Evolutionary conservation across 2,113 vertebrate species (phyloP).

Genomic region (Pseudorectes ferrugineus): DNA sequence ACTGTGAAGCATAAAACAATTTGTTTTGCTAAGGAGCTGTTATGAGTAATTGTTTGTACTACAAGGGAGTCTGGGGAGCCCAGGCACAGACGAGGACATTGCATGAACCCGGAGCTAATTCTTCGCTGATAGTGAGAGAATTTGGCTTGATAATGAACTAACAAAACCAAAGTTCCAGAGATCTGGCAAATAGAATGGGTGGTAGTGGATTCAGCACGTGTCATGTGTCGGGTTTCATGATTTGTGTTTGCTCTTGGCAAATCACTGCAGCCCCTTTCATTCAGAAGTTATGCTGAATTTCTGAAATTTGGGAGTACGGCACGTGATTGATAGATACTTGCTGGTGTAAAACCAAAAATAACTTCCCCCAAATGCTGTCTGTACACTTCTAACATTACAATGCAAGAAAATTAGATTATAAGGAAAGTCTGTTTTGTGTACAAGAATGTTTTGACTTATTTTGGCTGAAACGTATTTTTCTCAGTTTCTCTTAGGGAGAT

Average conservation of each 20-base stretch:
- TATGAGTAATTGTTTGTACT: not conserved
- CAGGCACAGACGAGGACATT: not conserved
- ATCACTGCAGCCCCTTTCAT: not conserved
- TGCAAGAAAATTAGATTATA: not conserved
- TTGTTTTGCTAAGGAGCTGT: not conserved
- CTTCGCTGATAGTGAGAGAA: not conserved
- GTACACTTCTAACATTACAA: not conserved
- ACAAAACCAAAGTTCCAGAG: not conserved
- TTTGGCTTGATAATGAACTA: not conserved
- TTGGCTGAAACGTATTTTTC: not conserved
- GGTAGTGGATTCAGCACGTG: not conserved
- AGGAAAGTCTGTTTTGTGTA: not conserved
- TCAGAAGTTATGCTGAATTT: not conserved
- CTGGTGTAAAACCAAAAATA: not conserved
- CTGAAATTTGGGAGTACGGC: not conserved
- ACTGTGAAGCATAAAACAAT: not conserved
- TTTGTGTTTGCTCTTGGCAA: not conserved
- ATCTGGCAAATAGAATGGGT: not conserved
- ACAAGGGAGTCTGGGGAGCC: not conserved
- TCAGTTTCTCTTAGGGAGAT: not conserved
- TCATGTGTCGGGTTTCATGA: accelerated
- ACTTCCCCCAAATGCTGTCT: not conserved
- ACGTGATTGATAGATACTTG: not conserved
- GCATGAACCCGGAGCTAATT: not conserved
- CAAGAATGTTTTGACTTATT: not conserved